phyloP scores from a whole-genome alignment of 1,140 invertebrate genomes.

The Euwallacea similis region DNA sequence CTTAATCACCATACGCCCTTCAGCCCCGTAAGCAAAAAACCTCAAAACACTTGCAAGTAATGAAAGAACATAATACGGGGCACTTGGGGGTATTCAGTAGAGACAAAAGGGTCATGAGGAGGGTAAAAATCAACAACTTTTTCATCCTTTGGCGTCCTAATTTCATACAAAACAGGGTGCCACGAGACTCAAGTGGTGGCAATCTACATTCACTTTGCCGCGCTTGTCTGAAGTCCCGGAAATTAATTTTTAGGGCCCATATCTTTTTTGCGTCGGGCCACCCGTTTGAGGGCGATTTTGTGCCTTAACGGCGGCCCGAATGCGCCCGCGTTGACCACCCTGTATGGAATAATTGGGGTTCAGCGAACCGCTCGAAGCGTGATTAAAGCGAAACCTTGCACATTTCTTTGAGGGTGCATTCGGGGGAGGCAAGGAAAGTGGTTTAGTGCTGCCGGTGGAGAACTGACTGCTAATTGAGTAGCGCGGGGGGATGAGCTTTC shows the following conservation, averaged over 20 bases:
- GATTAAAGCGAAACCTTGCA: slow-evolving; percentile 16
- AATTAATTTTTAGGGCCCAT: too few species aligned
- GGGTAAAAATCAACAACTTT: slow-evolving; percentile 25
- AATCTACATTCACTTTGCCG: too few species aligned
- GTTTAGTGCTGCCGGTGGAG: slow-evolving; percentile 1
- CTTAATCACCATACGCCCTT: not conserved
- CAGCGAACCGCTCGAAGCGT: slow-evolving; percentile 8
- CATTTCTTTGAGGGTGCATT: slow-evolving; percentile 6
- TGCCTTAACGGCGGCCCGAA: too few species aligned
- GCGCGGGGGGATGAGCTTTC: slow-evolving; percentile 1
- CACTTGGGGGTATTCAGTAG: slow-evolving; percentile 8
- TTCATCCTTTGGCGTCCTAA: slow-evolving; percentile 9
- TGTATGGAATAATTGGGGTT: slow-evolving; percentile 2
- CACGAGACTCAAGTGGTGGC: not conserved
- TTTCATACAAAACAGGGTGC: slow-evolving; percentile 10
- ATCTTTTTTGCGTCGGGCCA: too few species aligned
- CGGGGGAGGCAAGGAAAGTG: not conserved
- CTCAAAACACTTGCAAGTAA: slow-evolving; percentile 1
- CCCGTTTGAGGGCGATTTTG: too few species aligned
- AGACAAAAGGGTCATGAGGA: slow-evolving; percentile 14
- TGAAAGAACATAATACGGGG: slow-evolving; percentile 15
- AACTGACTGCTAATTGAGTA: not conserved
- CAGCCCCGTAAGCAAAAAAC: not conserved
- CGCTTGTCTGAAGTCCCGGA: too few species aligned
- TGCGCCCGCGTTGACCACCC: not conserved